Percentiles rank a stretch among this genome's conserved stretches.
These are phyloP conservation scores for Cyrtodaria siliqua DNA, from an alignment of 2,888 invertebrate genomes.

Conservation along the genomic window DNA sequence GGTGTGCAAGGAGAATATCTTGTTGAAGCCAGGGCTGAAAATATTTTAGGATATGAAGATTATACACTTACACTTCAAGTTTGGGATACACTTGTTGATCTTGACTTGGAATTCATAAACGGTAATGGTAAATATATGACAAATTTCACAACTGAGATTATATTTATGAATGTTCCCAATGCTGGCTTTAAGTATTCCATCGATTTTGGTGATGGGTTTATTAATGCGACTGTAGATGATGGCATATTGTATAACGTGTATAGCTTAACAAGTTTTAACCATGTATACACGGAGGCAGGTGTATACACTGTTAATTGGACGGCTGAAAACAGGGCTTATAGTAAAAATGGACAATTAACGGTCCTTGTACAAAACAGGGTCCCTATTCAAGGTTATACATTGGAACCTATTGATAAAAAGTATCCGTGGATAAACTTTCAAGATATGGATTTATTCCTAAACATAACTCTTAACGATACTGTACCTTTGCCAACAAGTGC, in stretches of 20 bases:
- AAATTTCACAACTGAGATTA: constrained; percentile 45
- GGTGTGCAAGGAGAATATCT: constrained; percentile 44
- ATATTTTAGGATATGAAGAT: constrained; percentile 20
- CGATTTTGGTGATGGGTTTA: constrained; percentile 48
- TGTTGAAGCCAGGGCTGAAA: constrained; percentile 28
- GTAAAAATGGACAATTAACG: constrained; percentile 24
- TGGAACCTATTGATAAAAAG: constrained; percentile 47
- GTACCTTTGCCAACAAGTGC: constrained; percentile 53
- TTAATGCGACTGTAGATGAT: constrained; percentile 9
- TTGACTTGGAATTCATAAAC: constrained; percentile 31
- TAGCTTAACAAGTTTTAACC: constrained; percentile 34
- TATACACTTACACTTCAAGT: constrained; percentile 23
- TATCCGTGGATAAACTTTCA: constrained; percentile 60
- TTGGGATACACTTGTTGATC: constrained; percentile 44
- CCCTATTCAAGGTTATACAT: constrained; percentile 28
- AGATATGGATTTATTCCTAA: constrained; percentile 28
- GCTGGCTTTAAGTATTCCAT: constrained; percentile 48
- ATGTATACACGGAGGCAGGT: constrained; percentile 30
- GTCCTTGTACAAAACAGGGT: constrained; percentile 55
- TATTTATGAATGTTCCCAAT: constrained; percentile 48
- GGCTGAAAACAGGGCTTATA: constrained; percentile 36
- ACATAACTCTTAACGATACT: constrained; percentile 42
- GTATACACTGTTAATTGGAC: constrained; percentile 47
- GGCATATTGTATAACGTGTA: constrained; percentile 31
- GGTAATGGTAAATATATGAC: constrained; percentile 53